A percentile compares a stretch with the other conserved stretches of the same genome.
These are phyloP conservation scores for Ochlodes sylvanus DNA, from an alignment of 2,888 invertebrate genomes.

Conservation along the genomic window DNA sequence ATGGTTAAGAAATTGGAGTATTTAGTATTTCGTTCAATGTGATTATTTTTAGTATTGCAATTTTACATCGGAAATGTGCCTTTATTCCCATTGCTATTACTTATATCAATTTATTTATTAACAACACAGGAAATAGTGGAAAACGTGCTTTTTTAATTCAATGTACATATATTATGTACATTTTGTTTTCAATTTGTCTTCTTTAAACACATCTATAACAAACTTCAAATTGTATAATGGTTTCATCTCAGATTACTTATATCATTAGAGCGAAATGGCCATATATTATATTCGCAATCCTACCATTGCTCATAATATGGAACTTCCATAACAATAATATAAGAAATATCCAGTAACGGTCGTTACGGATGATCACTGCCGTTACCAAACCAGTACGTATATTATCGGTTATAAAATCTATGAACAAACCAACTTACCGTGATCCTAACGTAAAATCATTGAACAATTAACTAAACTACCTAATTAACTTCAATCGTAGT, in stretches of 20 bases:
- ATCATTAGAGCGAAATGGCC: too few relatives aligned
- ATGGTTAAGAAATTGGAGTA: constrained; percentile 47
- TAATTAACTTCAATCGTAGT: constrained; percentile 34
- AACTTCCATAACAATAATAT: background rate
- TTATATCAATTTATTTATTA: too few relatives aligned
- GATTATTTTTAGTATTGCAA: constrained; percentile 2
- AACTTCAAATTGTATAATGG: too few relatives aligned
- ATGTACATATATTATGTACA: too few relatives aligned
- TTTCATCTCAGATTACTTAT: too few relatives aligned
- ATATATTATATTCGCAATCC: too few relatives aligned
- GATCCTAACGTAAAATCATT: constrained; percentile 11
- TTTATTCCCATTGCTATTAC: too few relatives aligned
- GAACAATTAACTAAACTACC: constrained; percentile 26
- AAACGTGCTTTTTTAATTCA: too few relatives aligned
- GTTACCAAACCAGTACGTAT: background rate
- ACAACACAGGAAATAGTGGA: too few relatives aligned
- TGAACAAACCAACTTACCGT: constrained; percentile 7
- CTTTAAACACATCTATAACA: too few relatives aligned
- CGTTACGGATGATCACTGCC: background rate
- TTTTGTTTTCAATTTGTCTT: too few relatives aligned
- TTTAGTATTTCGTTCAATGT: constrained; percentile 2
- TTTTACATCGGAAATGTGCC: background rate
- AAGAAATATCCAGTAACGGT: constrained; percentile 1
- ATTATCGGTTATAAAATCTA: background rate
- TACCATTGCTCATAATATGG: too few relatives aligned